phyloP scores from a whole-genome alignment of 2,113 vertebrate genomes.

The Hucho hucho region DNA sequence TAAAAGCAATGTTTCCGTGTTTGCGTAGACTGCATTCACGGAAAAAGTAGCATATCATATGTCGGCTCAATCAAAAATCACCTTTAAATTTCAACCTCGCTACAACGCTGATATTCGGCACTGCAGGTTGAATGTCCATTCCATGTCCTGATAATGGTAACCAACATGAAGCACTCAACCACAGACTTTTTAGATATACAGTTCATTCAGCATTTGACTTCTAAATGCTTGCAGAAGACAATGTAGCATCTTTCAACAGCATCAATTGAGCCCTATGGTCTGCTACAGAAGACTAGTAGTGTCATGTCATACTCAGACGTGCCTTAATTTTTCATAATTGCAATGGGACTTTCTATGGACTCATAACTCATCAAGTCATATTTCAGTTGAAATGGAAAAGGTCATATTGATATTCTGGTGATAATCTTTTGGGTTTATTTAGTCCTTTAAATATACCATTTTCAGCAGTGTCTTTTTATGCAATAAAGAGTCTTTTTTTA shows the following conservation, averaged over 20 bases:
- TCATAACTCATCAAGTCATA: not conserved
- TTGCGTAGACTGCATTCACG: too few species aligned
- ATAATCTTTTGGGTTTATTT: not conserved
- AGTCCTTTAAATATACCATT: not conserved
- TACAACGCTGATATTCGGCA: too few species aligned
- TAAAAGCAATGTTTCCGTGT: not conserved
- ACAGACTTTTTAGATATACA: not conserved
- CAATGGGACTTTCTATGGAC: not conserved
- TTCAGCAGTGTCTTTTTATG: constrained; percentile 9
- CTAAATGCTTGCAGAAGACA: not conserved
- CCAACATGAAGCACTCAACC: not conserved
- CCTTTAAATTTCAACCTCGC: too few species aligned
- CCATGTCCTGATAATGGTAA: not conserved
- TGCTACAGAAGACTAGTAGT: not conserved
- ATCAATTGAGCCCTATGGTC: not conserved
- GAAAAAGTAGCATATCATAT: too few species aligned
- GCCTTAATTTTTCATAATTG: not conserved
- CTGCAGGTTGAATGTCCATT: not conserved
- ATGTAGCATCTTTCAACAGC: not conserved
- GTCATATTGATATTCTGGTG: not conserved
- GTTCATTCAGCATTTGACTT: not conserved
- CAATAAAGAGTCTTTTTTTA: constrained; percentile 14
- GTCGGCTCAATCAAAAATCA: too few species aligned
- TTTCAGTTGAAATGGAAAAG: not conserved
- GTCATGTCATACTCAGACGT: not conserved